A percentile compares a stretch with the other conserved stretches of the same genome.
phyloP scores from a whole-genome alignment of 2,113 vertebrate species.

The Ptychochromis oligacanthus region DNA sequence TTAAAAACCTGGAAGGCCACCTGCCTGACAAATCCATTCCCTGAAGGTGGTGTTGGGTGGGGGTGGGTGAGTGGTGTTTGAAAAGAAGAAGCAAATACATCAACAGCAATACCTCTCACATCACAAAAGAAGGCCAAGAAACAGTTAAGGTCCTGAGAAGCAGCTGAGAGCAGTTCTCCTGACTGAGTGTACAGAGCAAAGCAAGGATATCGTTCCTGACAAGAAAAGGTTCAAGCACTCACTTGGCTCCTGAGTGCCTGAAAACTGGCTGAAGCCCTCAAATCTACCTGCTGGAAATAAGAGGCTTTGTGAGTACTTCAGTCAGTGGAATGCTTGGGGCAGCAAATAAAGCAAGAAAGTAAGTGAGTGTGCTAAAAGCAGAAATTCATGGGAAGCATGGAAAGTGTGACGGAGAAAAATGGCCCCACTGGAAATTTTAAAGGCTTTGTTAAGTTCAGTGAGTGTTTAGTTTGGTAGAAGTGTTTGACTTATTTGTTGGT shows the following conservation, averaged over 20 bases:
- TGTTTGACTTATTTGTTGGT: background rate
- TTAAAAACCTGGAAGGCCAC: slow-evolving; percentile 28
- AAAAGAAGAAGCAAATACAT: too few relatives aligned
- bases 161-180: background rate
- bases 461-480: background rate
- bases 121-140: background rate
- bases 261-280: slow-evolving; percentile 27
- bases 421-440: slow-evolving; percentile 3
- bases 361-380: background rate
- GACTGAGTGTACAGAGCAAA: background rate
- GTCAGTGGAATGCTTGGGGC: background rate
- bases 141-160: background rate
- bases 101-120: too few relatives aligned
- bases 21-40: slow-evolving; percentile 25
- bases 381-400: background rate
- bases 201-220: slow-evolving; percentile 12
- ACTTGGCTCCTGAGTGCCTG: slow-evolving; percentile 23
- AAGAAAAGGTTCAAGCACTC: slow-evolving; percentile 40
- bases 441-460: background rate
- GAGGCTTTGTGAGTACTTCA: slow-evolving; percentile 18
- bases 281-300: slow-evolving; percentile 12
- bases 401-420: background rate
- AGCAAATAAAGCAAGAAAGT: background rate
- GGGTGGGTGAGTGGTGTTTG: background rate
- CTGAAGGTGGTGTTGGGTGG: background rate